Evolutionary conservation across 2,888 invertebrate species (phyloP), one percentile per base, ranked within the genome.

Genomic region (Agrilus cyanescens): DNA sequence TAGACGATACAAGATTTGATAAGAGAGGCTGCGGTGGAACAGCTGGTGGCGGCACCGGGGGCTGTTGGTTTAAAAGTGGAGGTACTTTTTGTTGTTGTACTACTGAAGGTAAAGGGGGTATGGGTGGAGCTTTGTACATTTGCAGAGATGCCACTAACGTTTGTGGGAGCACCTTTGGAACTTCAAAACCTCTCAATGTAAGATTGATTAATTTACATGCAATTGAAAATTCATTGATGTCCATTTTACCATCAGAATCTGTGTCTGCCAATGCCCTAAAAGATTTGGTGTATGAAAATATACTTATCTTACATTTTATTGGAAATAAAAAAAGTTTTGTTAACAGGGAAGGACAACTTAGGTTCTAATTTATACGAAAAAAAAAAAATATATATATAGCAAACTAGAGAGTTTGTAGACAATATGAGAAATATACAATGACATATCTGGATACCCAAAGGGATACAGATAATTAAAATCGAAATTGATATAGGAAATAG

Each of bases 201-300:
- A 95, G 74, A 60, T 88, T 91, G 43, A 95, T 94, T 50, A 77
- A 72, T 74, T 95, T 95, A 74, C 97, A 96, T 38, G 98, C 97
- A 56, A 98, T 91, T 52, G 93, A 93, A 68, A 97, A 98, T 70
- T 98, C 98, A 58, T 85, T 84, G 41, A 93, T 79, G 59, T 96
- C 89, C 76, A 98, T 81, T 70, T 90, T 91, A 0, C 98, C 98
- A 72, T 98, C 98, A 12, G 88, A 82, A 65, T 97, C 91, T 36
- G 93, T 85, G 66, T 98, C 98, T 1, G 97, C 90, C 37, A 98
- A 68, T 10, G 75, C 76, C 90, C 91, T 76, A 66, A 57, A 63
- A 56, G 44, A 44, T 44, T 47, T 37, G 33, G 29, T 30, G 41
- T 34, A 43, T 39, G 12, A 31, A 44, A 20, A 36, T 41, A 14